Conservation (phyloP, 2,797 vertebrate species). For the Podarcis lilfordi region DNA sequence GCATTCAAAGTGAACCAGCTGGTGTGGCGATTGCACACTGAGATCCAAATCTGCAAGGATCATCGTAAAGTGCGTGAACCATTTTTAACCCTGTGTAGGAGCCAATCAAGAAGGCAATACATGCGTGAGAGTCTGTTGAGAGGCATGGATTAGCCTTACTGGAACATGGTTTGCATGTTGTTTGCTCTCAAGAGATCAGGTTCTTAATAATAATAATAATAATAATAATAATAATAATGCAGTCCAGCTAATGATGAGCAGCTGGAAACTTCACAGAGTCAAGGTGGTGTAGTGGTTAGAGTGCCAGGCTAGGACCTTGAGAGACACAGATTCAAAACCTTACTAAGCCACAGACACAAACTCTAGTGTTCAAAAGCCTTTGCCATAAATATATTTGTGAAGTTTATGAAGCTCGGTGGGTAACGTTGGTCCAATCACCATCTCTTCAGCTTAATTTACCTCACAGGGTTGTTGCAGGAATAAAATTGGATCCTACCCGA, state of each 20-base stretch:
- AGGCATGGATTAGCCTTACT: background rate
- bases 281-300: background rate
- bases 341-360: too few species aligned
- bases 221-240: background rate
- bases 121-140: background rate
- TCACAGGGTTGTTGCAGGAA: background rate
- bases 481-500: background rate
- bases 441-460: background rate
- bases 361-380: too few species aligned
- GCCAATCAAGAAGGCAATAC: background rate
- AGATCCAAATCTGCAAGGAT: background rate
- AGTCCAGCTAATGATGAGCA: background rate
- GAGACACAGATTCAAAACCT: background rate
- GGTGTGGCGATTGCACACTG: background rate
- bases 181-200: background rate
- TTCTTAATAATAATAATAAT: background rate
- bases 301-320: background rate
- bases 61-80: background rate
- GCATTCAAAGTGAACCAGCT: background rate
- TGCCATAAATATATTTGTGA: too few species aligned
- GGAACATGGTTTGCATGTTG: background rate
- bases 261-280: background rate
- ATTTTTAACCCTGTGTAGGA: background rate
- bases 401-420: background rate
- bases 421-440: background rate